Conservation (phyloP, 2,113 vertebrate species). For the Cebus imitator region DNA sequence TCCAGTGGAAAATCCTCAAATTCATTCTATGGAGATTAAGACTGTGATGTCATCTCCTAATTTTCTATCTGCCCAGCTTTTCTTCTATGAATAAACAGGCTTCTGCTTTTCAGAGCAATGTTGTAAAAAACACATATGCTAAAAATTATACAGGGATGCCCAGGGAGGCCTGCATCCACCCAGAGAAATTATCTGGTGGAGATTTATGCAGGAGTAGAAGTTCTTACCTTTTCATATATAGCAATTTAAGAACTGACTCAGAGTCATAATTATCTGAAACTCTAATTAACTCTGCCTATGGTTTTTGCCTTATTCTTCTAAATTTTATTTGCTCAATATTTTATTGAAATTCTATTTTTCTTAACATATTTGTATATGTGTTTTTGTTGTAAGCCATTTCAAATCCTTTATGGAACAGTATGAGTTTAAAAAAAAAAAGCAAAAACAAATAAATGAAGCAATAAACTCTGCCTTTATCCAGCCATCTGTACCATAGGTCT, state of each 20-base stretch:
- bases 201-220: conserved; percentile 37
- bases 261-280: conserved; percentile 12
- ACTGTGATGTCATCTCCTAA: conserved; percentile 22
- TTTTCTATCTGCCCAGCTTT: conserved; percentile 45
- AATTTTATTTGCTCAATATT: conserved; percentile 40
- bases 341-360: not conserved
- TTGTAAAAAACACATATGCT: not conserved
- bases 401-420: conserved; percentile 23
- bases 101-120: conserved; percentile 28
- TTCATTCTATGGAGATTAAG: not conserved
- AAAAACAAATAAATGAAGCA: conserved; percentile 15
- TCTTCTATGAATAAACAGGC: not conserved
- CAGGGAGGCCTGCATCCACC: not conserved
- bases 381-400: conserved; percentile 7
- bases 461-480: not conserved
- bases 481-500: not conserved
- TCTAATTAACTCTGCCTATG: conserved; percentile 33
- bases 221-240: conserved; percentile 20
- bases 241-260: conserved; percentile 50
- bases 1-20: conserved; percentile 2
- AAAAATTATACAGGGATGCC: conserved; percentile 39
- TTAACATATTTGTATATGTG: not conserved
- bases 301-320: conserved; percentile 32
- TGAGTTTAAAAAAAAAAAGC: conserved; percentile 37
- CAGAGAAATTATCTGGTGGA: conserved; percentile 55